Conservation (phyloP, 2,113 vertebrate genomes). For the Macrotis lagotis region DNA sequence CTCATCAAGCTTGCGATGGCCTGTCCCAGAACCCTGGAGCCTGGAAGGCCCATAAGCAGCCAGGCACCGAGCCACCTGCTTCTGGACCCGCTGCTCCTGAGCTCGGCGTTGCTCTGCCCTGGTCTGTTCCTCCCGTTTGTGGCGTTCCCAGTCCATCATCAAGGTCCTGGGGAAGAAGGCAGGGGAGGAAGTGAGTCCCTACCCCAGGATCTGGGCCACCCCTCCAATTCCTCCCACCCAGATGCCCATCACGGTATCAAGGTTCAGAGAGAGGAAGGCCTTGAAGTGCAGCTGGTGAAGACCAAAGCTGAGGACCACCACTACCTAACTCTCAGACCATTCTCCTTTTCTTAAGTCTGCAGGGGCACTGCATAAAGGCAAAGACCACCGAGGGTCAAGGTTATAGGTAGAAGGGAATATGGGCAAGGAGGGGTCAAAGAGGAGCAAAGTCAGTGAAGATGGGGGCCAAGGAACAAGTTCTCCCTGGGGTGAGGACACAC, state of each 20-base stretch:
- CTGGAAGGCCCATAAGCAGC: constrained; percentile 50
- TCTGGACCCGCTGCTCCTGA: constrained; percentile 65
- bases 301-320: fast-evolving
- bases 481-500: neutral
- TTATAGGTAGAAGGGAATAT: neutral
- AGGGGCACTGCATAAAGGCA: neutral
- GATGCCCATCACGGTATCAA: neutral
- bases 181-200: neutral
- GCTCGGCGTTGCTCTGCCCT: constrained; percentile 53
- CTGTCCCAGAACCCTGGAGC: neutral
- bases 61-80: constrained; percentile 74
- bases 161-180: constrained; percentile 54
- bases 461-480: no score
- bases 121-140: constrained; percentile 49
- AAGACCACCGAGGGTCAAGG: neutral
- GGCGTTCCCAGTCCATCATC: constrained; percentile 68
- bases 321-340: no score
- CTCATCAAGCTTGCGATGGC: constrained; percentile 71
- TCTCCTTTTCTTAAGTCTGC: neutral
- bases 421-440: no score
- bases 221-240: no score
- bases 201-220: neutral
- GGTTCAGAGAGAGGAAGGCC: neutral
- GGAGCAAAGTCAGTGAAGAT: neutral
- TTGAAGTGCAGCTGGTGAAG: neutral